Evolutionary conservation across 2,797 vertebrate genomes (phyloP).

Genomic region (Trematomus bernacchii): DNA sequence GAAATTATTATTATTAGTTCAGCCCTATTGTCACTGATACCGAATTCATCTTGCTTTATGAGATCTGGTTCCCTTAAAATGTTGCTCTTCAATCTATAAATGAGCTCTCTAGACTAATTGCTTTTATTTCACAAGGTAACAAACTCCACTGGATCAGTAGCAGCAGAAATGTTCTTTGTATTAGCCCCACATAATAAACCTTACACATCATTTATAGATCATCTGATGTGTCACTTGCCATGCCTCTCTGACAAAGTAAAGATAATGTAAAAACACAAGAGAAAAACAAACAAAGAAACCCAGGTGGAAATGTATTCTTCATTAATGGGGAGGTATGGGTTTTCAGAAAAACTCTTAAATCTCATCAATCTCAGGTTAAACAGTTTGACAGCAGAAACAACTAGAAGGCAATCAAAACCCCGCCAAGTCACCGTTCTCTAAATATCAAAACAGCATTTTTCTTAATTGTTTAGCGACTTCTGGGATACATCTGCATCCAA

Average conservation of each 20-base stretch:
- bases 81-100: background rate
- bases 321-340: conserved; percentile 6
- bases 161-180: background rate
- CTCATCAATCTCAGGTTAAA: conserved; percentile 44
- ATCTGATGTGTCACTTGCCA: conserved; percentile 19
- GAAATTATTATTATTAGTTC: no score
- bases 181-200: background rate
- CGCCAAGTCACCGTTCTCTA: conserved; percentile 8
- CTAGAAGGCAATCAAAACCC: conserved; percentile 4
- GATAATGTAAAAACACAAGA: background rate
- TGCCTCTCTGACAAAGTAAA: background rate
- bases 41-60: no score
- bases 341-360: conserved; percentile 42
- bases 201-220: conserved; percentile 18
- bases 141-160: background rate
- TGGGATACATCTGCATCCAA: background rate
- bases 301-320: conserved; percentile 18
- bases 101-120: background rate
- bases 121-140: background rate
- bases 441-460: background rate
- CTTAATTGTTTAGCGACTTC: background rate
- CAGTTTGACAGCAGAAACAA: conserved; percentile 27
- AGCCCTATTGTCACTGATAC: no score
- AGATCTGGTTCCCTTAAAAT: background rate
- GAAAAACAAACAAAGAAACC: conserved; percentile 11